Conservation (phyloP, 2,113 vertebrate genomes). For the Aegypius monachus region DNA sequence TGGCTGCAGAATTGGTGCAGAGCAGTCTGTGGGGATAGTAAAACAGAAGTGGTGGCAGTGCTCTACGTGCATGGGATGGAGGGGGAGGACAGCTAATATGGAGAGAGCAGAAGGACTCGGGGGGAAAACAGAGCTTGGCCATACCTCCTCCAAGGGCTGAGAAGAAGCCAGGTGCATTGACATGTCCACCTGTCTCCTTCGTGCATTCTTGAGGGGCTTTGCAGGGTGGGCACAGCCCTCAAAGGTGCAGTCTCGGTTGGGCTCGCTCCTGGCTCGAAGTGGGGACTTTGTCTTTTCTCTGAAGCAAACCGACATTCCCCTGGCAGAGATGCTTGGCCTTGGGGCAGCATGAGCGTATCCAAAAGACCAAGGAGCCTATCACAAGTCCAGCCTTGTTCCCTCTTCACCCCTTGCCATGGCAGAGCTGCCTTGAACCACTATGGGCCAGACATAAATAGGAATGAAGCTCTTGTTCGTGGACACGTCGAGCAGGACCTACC, state of each 20-base stretch:
- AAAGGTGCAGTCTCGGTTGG: background rate
- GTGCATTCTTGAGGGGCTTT: rapidly evolving
- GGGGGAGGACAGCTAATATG: background rate
- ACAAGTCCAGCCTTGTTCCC: background rate
- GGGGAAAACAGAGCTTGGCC: background rate
- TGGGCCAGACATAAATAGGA: background rate
- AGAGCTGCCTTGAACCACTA: background rate
- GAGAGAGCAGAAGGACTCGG: background rate
- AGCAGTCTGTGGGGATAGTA: background rate
- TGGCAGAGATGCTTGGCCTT: background rate
- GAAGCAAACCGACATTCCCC: background rate
- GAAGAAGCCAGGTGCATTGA: background rate
- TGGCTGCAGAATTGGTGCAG: background rate
- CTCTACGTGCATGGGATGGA: rapidly evolving
- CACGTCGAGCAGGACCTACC: rapidly evolving
- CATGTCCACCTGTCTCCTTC: background rate
- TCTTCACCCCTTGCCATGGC: background rate
- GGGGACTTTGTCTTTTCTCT: background rate
- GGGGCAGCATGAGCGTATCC: rapidly evolving
- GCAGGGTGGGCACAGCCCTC: background rate
- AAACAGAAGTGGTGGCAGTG: background rate
- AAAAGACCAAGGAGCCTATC: background rate
- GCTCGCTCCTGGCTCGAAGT: rapidly evolving
- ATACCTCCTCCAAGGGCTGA: background rate
- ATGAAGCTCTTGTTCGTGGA: background rate